These are phyloP conservation scores for Syndactyla subalaris DNA, from an alignment of 2,797 vertebrate species.

Conservation along the genomic window DNA sequence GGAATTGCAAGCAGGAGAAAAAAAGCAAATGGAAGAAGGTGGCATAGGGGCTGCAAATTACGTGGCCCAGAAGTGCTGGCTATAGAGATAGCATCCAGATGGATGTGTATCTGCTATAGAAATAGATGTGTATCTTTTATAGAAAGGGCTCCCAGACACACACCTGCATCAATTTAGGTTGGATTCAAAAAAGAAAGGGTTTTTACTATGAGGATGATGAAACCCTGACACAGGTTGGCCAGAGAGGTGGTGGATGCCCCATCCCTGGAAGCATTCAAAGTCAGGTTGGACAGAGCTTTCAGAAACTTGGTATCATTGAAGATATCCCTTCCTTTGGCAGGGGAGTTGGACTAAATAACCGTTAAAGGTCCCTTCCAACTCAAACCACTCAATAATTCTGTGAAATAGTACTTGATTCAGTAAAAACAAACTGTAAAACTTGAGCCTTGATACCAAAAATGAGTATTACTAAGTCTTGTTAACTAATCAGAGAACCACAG, in stretches of 20 bases:
- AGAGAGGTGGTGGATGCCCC: neutral
- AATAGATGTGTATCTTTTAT: neutral
- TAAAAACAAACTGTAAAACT: neutral
- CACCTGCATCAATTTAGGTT: neutral
- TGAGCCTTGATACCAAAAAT: neutral
- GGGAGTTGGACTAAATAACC: neutral
- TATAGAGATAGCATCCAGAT: neutral
- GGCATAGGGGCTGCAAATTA: accelerated
- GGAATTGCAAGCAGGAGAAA: neutral
- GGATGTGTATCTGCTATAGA: neutral
- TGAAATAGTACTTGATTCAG: neutral
- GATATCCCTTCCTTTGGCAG: neutral
- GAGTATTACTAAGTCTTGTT: neutral
- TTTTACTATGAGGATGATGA: neutral
- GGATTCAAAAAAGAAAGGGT: too few species aligned
- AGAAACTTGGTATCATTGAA: neutral
- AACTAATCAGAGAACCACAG: neutral
- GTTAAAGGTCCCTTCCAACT: neutral
- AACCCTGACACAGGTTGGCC: neutral
- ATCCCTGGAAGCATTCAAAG: neutral
- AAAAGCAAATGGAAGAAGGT: neutral
- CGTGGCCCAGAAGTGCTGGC: neutral
- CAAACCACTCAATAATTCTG: neutral
- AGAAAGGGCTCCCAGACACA: neutral
- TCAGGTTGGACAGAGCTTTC: neutral